Percentiles rank a stretch among this genome's conserved stretches.
Evolutionary conservation across 1,140 invertebrate genomes (phyloP).

Genomic region (Hyles euphorbiae): DNA sequence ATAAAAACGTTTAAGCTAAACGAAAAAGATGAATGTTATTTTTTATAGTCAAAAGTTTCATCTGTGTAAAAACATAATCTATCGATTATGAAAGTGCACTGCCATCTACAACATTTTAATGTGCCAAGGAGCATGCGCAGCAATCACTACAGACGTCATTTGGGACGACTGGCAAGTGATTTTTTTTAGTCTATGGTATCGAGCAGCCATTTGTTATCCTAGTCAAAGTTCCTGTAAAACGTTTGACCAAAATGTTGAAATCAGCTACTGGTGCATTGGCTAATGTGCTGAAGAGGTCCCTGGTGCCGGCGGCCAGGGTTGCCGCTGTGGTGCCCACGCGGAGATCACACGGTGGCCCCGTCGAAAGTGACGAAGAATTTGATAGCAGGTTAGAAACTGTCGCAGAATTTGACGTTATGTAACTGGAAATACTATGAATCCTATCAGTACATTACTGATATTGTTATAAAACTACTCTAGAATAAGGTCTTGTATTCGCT

Average conservation of each 20-base stretch:
- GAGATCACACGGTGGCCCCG: slow-evolving; percentile 48
- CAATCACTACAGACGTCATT: slow-evolving; percentile 1
- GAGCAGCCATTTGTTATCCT: slow-evolving; percentile 68
- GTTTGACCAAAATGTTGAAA: slow-evolving; percentile 61
- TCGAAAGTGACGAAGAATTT: slow-evolving; percentile 66
- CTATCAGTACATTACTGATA: background rate
- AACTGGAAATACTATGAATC: slow-evolving; percentile 48
- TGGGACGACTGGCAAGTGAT: slow-evolving; percentile 15
- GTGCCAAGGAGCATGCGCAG: background rate
- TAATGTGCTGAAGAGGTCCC: slow-evolving; percentile 56
- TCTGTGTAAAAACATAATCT: too few species aligned
- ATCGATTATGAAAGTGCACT: too few species aligned
- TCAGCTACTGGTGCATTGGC: slow-evolving; percentile 55
- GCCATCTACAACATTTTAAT: too few species aligned
- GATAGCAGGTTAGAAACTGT: slow-evolving; percentile 56
- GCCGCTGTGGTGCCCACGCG: slow-evolving; percentile 44
- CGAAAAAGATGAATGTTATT: too few species aligned
- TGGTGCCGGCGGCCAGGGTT: slow-evolving; percentile 54
- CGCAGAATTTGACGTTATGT: slow-evolving; percentile 62
- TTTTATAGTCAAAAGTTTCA: too few species aligned
- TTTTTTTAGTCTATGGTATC: slow-evolving; percentile 44
- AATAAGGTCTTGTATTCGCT: too few species aligned
- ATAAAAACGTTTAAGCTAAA: too few species aligned
- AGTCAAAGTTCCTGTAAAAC: slow-evolving; percentile 45
- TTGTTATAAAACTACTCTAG: too few species aligned